Evolutionary conservation across 1,140 invertebrate species (phyloP), one percentile per base, ranked within the genome.

Genomic region (Saccostrea echinata): DNA sequence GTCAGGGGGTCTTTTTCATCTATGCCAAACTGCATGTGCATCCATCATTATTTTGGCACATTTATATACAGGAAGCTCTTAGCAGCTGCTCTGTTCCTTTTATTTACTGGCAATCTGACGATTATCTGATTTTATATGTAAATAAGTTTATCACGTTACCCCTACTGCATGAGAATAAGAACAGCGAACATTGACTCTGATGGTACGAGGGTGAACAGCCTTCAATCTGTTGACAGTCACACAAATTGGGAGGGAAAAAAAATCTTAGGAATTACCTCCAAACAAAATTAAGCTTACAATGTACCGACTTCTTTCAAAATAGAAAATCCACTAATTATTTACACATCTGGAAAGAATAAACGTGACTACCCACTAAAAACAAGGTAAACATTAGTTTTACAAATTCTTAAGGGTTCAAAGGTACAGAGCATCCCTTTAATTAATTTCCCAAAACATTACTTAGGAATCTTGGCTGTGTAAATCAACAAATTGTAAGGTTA

Each of bases 1-100:
- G 68, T 76, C 68, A 61, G 30, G 27, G 24, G 68, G 27, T 16
- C 68, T 33, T 33, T 16, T 61, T 61, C 55, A 18, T 61, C 55
- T 76, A 27, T 76, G 68, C 68, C 68, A 76, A 76, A 76, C 30
- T 76, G 68, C 68, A 76, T 76, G 68, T 76, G 68, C 68, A 76
- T 30, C 68, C 27, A 76, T 76, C 68, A 76, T 16, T 76, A 76
- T 33, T 76, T 30, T 76, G 68, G 68, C 68, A 76, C 27, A 76
- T 76, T 76, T 76, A 76, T 76, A 76, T 76, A 76, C 68, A 76
- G 68, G 68, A 76, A 76, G 27, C 68, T 76, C 24, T 33, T 76
- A 30, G 27, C 68, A 76, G 68, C 68, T 76, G 68, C 24, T 76
- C 68, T 76, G 13, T 76, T 76, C 68, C 33, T 76, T 76, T 76